phyloP scores from a whole-genome alignment of 2,113 vertebrate genomes.

The Cyanoramphus novaezelandiae region DNA sequence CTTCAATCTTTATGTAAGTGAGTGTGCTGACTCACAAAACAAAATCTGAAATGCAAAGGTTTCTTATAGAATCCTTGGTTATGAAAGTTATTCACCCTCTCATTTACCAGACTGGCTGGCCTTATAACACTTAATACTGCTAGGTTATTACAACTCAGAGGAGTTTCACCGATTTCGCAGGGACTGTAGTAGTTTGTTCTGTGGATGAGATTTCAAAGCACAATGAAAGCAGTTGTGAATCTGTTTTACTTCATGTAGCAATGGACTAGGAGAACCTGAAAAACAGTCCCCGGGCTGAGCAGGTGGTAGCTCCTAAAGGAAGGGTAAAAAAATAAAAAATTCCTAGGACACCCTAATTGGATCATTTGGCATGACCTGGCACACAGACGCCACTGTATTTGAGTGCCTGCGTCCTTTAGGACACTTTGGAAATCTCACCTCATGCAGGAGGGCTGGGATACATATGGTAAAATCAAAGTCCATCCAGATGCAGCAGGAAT shows the following conservation, averaged over 20 bases:
- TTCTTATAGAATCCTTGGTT: not conserved
- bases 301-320: slow-evolving; percentile 19
- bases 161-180: accelerated
- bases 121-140: not conserved
- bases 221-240: not conserved
- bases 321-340: not conserved
- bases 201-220: slow-evolving; percentile 30
- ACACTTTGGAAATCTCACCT: not conserved
- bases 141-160: not conserved
- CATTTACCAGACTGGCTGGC: not conserved
- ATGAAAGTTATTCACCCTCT: not conserved
- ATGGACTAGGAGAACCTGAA: not conserved
- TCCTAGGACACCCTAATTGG: not conserved
- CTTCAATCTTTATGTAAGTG: not conserved
- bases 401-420: not conserved
- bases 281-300: not conserved
- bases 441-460: not conserved
- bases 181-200: not conserved
- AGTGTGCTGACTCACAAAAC: not conserved
- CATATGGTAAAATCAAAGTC: not conserved
- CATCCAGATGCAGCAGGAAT: not conserved
- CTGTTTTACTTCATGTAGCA: not conserved
- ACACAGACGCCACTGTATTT: not conserved
- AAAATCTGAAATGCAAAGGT: not conserved
- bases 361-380: not conserved